Conservation (phyloP, 2,113 vertebrate species). For the Pseudonaja textilis region DNA sequence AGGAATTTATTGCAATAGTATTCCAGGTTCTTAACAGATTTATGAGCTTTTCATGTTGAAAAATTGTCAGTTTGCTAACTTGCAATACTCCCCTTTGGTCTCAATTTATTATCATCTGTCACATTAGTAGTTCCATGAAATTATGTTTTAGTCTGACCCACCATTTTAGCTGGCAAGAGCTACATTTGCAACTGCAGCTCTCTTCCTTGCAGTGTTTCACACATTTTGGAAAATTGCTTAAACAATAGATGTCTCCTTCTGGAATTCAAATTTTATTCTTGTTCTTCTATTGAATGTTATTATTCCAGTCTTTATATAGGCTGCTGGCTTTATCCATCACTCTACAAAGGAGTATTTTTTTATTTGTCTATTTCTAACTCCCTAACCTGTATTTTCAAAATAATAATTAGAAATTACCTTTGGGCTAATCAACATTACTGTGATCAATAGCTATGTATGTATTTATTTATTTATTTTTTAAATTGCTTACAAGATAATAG, state of each 20-base stretch:
- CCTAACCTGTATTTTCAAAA: constrained; percentile 6
- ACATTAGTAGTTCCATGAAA: constrained; percentile 16
- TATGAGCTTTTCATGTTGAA: constrained; percentile 24
- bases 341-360: not conserved
- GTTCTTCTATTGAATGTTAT: constrained; percentile 1
- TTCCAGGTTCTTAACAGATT: not conserved
- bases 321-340: not conserved
- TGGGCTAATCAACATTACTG: not conserved
- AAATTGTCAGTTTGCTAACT: constrained; percentile 30
- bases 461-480: too few species aligned
- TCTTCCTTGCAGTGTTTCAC: constrained; percentile 6
- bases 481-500: too few species aligned
- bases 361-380: constrained; percentile 12
- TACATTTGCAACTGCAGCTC: not conserved
- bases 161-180: constrained; percentile 29
- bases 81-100: constrained; percentile 32
- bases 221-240: not conserved
- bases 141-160: constrained; percentile 28
- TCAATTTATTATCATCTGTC: constrained; percentile 49
- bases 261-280: constrained; percentile 1
- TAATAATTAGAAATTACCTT: constrained; percentile 27
- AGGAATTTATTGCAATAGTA: not conserved
- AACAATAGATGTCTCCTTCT: not conserved
- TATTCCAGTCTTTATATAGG: not conserved
- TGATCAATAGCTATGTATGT: not conserved